Percentiles rank a stretch among this genome's conserved stretches.
These are phyloP conservation scores for Apistogramma diplotaenia DNA, from an alignment of 2,113 vertebrate genomes.

Conservation along the genomic window DNA sequence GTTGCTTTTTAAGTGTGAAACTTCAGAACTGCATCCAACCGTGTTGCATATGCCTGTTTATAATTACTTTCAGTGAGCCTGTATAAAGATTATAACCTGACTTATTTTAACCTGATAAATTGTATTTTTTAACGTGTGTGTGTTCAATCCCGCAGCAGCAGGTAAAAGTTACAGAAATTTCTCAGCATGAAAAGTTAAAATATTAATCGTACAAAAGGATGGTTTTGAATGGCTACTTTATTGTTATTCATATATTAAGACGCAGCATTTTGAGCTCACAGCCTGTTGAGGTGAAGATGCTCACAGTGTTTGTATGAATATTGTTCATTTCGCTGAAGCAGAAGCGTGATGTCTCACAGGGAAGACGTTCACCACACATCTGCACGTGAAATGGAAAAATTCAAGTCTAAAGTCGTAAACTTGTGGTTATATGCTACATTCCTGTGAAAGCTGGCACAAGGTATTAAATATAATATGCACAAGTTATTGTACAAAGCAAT, in stretches of 20 bases:
- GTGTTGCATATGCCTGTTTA: too few species aligned
- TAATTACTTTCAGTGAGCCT: not conserved
- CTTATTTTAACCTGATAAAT: too few species aligned
- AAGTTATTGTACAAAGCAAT: slow-evolving; percentile 16
- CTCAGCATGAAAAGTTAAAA: not conserved
- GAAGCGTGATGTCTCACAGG: not conserved
- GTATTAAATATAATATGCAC: not conserved
- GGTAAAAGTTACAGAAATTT: not conserved
- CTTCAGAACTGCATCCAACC: not conserved
- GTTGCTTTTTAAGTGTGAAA: not conserved
- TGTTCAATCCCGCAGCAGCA: too few species aligned
- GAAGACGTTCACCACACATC: not conserved
- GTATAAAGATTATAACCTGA: not conserved
- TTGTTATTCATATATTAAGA: not conserved
- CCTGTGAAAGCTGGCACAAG: not conserved
- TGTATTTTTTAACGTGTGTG: too few species aligned
- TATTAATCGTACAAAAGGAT: not conserved
- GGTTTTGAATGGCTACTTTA: not conserved
- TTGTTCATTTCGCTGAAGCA: not conserved
- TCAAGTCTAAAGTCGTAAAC: not conserved
- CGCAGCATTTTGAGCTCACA: not conserved
- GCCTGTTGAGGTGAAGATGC: not conserved
- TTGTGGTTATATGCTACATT: not conserved
- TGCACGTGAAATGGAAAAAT: not conserved
- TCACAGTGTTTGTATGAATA: not conserved